Base-by-base conservation (phyloP, 2,888 invertebrate species). In the Girardia tigrina region DNA sequence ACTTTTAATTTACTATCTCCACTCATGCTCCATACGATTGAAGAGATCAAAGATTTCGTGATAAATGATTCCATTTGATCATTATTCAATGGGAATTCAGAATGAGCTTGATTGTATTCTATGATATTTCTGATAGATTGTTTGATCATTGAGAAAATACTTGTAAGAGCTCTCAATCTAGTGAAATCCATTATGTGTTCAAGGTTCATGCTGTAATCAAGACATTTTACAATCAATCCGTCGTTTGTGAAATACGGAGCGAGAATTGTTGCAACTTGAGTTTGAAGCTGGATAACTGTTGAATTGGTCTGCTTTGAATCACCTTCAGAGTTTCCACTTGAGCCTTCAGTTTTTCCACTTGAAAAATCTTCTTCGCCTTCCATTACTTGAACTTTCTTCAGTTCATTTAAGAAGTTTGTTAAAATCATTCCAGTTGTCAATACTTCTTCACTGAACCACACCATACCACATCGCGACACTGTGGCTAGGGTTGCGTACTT, bases 161-260 rank as follows among this genome's bases (percentile, higher is more conserved):
- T 94, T 75, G 92, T 92, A 0, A 98, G 87, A 0, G 98, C 95
- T 75, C 98, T 87, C 79, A 97, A 88, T n/a, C 94, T 88, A 0
- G 97, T 98, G 83, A 97, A 97, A 86, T 97, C 97, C 98, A 98
- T 98, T 72, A 98, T 83, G 82, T 99, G 98, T 82, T 98, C 97
- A 42, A 87, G 81, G 28, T 89, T 88, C 83, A 89, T 89, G 0
- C 94, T 92, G 81, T 90, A 92, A 82, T 97, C 93, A 78, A 97
- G 85, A 81, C 92, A 91, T 79, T 91, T 89, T 56, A 92, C 91
- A 1, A 98, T 93, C 70, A 99, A 87, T 26, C 95, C 95, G 83
- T 94, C 94, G 0, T 89, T n/a, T 90, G 89, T 84, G 97, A 91
- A 84, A 90, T 90, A 0, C 91, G 90, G 42, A 80, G 90, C 90